A percentile compares a stretch with the other conserved stretches of the same genome.
phyloP scores from a whole-genome alignment of 2,888 invertebrate species.

The Torymus tubicola region DNA sequence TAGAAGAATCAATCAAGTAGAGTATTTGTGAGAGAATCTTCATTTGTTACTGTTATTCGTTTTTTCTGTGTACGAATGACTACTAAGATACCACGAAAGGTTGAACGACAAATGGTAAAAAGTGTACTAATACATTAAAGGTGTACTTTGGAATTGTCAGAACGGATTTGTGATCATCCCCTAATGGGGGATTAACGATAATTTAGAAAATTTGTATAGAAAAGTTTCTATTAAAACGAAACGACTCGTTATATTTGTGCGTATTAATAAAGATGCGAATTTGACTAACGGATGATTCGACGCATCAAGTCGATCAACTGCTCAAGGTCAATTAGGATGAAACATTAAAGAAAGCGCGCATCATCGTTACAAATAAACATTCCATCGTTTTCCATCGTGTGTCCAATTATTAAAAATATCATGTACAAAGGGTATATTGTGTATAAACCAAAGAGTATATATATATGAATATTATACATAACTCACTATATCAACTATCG shows the following conservation, averaged over 20 bases:
- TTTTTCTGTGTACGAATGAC: neutral
- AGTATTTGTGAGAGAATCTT: conserved; percentile 1
- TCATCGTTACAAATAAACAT: conserved; percentile 37
- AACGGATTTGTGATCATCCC: conserved; percentile 57
- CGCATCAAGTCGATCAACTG: conserved; percentile 16
- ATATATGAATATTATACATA: conserved; percentile 47
- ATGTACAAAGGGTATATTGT: conserved; percentile 54
- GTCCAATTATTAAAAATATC: conserved; percentile 52
- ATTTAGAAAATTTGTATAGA: conserved; percentile 53
- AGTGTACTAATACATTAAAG: conserved; percentile 21
- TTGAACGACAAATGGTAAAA: neutral
- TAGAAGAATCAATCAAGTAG: too few relatives aligned
- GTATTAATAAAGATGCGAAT: conserved; percentile 1
- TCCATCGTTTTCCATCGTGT: conserved; percentile 47
- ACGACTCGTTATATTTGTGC: conserved; percentile 19
- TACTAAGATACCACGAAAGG: neutral
- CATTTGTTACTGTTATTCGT: neutral
- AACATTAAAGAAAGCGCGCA: conserved; percentile 22
- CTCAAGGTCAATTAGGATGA: conserved; percentile 33
- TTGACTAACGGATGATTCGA: neutral
- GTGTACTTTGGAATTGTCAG: conserved; percentile 54
- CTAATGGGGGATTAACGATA: conserved; percentile 38
- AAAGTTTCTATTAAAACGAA: conserved; percentile 34
- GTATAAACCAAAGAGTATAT: conserved; percentile 54
- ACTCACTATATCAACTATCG: conserved; percentile 49